These are phyloP conservation scores for Promerops cafer DNA, from an alignment of 2,113 vertebrate genomes.

Conservation along the genomic window DNA sequence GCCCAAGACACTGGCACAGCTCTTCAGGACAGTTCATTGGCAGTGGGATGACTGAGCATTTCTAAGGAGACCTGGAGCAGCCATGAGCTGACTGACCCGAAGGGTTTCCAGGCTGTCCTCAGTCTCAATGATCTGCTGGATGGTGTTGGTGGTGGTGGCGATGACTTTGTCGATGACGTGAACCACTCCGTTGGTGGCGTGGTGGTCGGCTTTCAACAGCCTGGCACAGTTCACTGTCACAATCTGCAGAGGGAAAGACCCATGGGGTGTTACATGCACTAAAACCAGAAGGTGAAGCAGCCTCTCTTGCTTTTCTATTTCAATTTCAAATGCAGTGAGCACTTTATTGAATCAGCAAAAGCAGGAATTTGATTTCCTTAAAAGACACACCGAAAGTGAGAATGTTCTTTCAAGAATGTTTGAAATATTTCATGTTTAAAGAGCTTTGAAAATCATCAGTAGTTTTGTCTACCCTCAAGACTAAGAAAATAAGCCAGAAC, in stretches of 20 bases:
- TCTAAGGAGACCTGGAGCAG: background rate
- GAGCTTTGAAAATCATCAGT: background rate
- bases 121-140: conserved; percentile 82
- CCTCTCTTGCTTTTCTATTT: background rate
- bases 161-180: conserved; percentile 96
- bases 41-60: background rate
- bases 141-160: conserved; percentile 83
- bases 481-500: background rate
- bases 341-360: background rate
- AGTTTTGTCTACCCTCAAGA: background rate
- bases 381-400: background rate
- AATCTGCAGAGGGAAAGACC: conserved; percentile 72
- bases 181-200: conserved; percentile 94
- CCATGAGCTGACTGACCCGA: conserved; percentile 69
- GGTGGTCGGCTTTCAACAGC: conserved; percentile 92
- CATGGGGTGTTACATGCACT: background rate
- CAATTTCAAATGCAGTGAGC: rapidly evolving
- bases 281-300: background rate
- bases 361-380: background rate
- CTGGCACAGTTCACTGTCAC: conserved; percentile 97
- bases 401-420: background rate
- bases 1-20: background rate
- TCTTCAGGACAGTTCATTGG: background rate
- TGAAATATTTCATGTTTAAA: background rate
- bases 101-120: conserved; percentile 91